Evolutionary conservation across 1,140 invertebrate genomes (phyloP).

Genomic region (Tyrophagus putrescentiae): DNA sequence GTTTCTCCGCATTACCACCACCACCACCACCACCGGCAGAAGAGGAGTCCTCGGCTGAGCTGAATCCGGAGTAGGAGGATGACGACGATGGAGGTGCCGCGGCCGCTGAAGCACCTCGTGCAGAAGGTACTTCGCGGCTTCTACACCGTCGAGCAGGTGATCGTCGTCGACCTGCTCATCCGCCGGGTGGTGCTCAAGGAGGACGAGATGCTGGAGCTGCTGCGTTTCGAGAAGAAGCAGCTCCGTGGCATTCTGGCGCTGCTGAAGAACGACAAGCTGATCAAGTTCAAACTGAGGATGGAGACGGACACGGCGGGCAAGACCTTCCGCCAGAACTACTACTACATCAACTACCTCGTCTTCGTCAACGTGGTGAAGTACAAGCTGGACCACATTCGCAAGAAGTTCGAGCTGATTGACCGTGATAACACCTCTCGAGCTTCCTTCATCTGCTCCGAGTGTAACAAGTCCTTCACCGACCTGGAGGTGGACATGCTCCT

Average conservation of each 20-base stretch:
- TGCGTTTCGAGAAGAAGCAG: constrained; percentile 90
- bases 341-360: constrained; percentile 91
- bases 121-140: constrained; percentile 78
- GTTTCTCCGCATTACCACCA: no score
- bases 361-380: constrained; percentile 93
- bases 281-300: constrained; percentile 79
- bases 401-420: constrained; percentile 86
- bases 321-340: constrained; percentile 90
- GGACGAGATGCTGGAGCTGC: constrained; percentile 79
- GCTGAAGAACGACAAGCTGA: constrained; percentile 79
- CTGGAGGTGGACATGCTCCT: constrained; percentile 75
- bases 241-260: constrained; percentile 66
- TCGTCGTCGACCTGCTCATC: constrained; percentile 87
- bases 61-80: background rate
- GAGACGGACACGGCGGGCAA: constrained; percentile 89
- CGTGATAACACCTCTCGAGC: constrained; percentile 81
- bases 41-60: background rate
- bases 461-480: constrained; percentile 68
- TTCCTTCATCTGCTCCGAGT: constrained; percentile 81
- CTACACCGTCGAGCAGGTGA: constrained; percentile 77
- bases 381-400: constrained; percentile 84
- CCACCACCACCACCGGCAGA: no score
- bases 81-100: constrained; percentile 49
- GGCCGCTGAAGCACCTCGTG: constrained; percentile 73
- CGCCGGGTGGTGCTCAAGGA: constrained; percentile 92